Base-by-base conservation (phyloP, 2,113 vertebrate species). In the Phoxinus phoxinus region DNA sequence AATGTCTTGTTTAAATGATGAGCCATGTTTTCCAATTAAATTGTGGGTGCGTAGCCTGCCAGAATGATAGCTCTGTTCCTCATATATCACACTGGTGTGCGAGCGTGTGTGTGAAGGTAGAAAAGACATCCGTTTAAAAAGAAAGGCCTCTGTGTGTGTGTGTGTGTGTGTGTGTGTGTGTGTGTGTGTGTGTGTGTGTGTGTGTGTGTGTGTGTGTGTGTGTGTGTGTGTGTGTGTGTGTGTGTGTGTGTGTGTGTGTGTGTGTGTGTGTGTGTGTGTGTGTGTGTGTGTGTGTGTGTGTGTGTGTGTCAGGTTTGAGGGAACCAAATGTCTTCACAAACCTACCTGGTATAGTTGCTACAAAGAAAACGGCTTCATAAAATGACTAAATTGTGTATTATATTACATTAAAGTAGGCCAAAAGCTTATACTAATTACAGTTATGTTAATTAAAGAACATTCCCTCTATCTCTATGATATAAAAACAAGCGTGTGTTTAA, bases 1-100 rank as follows among this genome's bases (percentile, higher is more conserved):
- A 80, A 72, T 30, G 61, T 83, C 87, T 83, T 17, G 85, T 88
- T 88, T 88, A 83, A 88, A 88, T 85, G 79, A 85, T 67, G 79
- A 82, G 84, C 23, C 15, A 58, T 63, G 87, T 72, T 83, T 75
- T 63, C 53, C 44, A 78, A 88, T 83, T 88, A 59, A 88, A 61
- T 78, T 71, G 85, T 63, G 51, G 84, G 79, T 72, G 87, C 72
- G 23, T 44, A 73, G 51, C 73, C 65, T 58, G 69, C 12, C 74
- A 84, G 75, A 72, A 71, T 85, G 86, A 82, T 84, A 82, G 80
- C 85, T 83, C 71, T 71, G 72, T 85, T 67, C 41, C 23, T 59
- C 79, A 85, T 85, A 81, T 67, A 79, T 85, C 87, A 61, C 56
- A 73, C 37, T 1, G 1, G 35, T 82, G 63, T 88, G 41, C 35